Base-by-base conservation (phyloP, 2,113 vertebrate species). In the Heteronetta atricapilla region DNA sequence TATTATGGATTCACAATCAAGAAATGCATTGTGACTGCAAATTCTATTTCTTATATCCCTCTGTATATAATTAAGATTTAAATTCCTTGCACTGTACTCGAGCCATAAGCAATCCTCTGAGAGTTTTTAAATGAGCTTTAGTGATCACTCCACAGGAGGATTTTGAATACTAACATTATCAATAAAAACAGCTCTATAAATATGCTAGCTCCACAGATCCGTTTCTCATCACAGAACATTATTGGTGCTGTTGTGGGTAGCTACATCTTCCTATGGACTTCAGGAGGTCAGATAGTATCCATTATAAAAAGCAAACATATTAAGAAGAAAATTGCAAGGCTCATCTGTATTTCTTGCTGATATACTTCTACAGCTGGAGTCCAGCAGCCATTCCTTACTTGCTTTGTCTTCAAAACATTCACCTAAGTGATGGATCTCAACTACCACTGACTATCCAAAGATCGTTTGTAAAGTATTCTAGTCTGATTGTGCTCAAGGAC, bases 11-110 rank as follows among this genome's bases (percentile, higher is more conserved):
- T 84, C 76, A 77, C 33, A 88, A 76, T 81, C 76, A 93, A 86
- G 60, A 88, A 95, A 80, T 34, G 31, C 60, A 73, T 62, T 86
- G 55, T 76, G 77, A 79, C 82, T 86, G 44, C 67, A 86, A 91
- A 89, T 85, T 91, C 44, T 60, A 28, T 95, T 91, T 73, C 66
- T 48, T 75, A 53, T 69, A 86, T 58, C 34, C 84, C 60, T 83
- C 34, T 46, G 38, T 34, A 88, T 52, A 81, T 72, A 95, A 94
- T 95, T 95, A 94, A 96, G 69, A 93, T 90, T 90, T 90, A 94
- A 91, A 89, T 40, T 95, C 68, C 25, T 84, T 88, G 48, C 69
- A 62, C 29, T 29, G 58, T 79, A 79, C 86, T 93, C 77, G 44
- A 89, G 66, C 69, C 82, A 81, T 40, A 86, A 86, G 72, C 72